Conservation (phyloP, 2,113 vertebrate genomes). For the Scomber colias region DNA sequence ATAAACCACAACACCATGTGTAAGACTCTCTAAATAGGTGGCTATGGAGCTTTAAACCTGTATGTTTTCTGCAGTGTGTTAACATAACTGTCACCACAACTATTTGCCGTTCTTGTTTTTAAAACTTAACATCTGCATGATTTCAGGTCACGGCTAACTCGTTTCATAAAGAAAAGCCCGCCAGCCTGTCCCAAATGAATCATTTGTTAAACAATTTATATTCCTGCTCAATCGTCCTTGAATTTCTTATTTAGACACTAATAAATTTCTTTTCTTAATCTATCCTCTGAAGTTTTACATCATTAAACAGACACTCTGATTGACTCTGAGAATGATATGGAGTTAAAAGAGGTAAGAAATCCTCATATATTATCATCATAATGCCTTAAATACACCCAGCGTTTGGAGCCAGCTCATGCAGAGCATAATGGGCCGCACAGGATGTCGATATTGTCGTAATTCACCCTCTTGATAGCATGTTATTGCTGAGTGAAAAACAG, state of each 20-base stretch:
- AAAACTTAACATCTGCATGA: constrained; percentile 92
- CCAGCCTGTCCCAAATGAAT: constrained; percentile 83
- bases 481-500: constrained; percentile 90
- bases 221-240: constrained; percentile 93
- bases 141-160: constrained; percentile 93
- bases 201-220: constrained; percentile 94
- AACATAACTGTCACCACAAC: constrained; percentile 88
- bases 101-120: constrained; percentile 91
- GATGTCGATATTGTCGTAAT: constrained; percentile 88
- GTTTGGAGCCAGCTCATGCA: constrained; percentile 89
- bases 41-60: constrained; percentile 68
- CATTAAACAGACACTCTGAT: constrained; percentile 97
- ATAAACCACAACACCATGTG: constrained; percentile 96
- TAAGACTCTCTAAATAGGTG: constrained; percentile 98
- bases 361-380: constrained; percentile 89
- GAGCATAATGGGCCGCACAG: constrained; percentile 88
- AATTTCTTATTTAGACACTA: constrained; percentile 92
- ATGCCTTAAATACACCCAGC: constrained; percentile 89
- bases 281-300: constrained; percentile 94
- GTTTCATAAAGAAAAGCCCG: constrained; percentile 87
- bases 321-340: constrained; percentile 97
- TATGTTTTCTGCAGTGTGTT: constrained; percentile 92
- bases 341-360: constrained; percentile 99
- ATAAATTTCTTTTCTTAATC: constrained; percentile 97
- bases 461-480: constrained; percentile 86